Evolutionary conservation across 2,797 vertebrate species (phyloP), one percentile per base, ranked within the genome.

Genomic region (Echeneis naucrates): DNA sequence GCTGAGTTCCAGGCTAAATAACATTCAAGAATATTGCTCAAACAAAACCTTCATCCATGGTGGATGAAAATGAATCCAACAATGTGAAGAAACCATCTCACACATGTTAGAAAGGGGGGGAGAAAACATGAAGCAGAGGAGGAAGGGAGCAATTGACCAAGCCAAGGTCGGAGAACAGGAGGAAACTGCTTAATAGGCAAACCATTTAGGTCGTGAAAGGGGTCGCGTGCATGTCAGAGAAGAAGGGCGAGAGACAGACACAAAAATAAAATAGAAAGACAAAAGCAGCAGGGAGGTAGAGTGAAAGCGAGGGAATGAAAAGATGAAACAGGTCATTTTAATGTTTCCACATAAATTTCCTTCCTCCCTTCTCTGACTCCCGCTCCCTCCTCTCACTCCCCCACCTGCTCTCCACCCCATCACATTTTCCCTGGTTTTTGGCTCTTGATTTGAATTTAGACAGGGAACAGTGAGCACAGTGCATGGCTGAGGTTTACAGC

Each of bases 361-460:
- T 65, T 13, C 55, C 5, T 2, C 37, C 23, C 24, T 12, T 26
- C 57, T 54, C 37, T 50, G 50, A 72, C 66, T 55, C 10, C 61
- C 26, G 13, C 11, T 27, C 19, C 10, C 12, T 12, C 24, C 54
- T 68, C 67, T 67, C n/a, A 12, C 5, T n/a, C n/a, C 19, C 19
- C 56, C 74, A 65, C 73, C 68, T 69, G 38, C 66, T 42, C 77
- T 47, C 35, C 17, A 4, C 44, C 69, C 74, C 64, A 56, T 60
- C 81, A 75, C 77, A 82, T 84, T 78, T 76, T 75, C 65, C 40
- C 52, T 42, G 42, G 68, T 69, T 86, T 88, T 82, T 89, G 72
- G 83, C 65, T 85, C 67, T 85, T 82, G 85, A 90, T 91, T 88
- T 90, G 72, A 90, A 92, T 92, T 90, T 89, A 89, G 86, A 88